Percentiles rank a stretch among this genome's conserved stretches.
Conservation (phyloP, 2,797 vertebrate species). For the Spinus olivaceus region DNA sequence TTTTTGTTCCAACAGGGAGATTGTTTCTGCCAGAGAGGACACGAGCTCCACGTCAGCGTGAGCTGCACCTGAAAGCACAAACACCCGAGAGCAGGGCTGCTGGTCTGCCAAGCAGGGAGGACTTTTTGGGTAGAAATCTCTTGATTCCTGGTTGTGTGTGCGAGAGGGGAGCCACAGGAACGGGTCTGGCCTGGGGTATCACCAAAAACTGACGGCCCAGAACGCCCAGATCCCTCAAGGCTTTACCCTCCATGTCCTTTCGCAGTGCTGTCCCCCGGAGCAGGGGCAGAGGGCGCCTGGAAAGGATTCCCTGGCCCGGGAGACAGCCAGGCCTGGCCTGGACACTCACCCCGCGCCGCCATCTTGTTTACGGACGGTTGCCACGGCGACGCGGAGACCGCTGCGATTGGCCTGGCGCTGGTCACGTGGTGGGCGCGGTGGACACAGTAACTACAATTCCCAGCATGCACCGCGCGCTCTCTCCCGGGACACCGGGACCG, state of each 20-base stretch:
- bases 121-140: neutral
- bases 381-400: fast-evolving
- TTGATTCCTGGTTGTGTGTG: neutral
- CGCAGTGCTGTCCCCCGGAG: neutral
- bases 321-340: slow-evolving; percentile 66
- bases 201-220: neutral
- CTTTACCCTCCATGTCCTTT: slow-evolving; percentile 32
- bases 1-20: slow-evolving; percentile 78
- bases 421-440: fast-evolving
- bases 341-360: neutral
- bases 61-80: slow-evolving; percentile 57
- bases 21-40: slow-evolving; percentile 74
- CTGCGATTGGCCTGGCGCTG: neutral
- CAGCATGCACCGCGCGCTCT: neutral
- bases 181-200: neutral
- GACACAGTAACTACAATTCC: fast-evolving
- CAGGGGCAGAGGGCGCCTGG: neutral
- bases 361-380: neutral
- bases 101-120: neutral
- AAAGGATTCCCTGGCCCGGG: neutral
- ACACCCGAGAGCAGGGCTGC: neutral
- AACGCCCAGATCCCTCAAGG: neutral
- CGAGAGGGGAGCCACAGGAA: fast-evolving
- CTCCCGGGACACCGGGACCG: neutral
- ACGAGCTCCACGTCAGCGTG: slow-evolving; percentile 71